Evolutionary conservation across 2,797 vertebrate genomes (phyloP).

Genomic region (Leptodactylus fallax): DNA sequence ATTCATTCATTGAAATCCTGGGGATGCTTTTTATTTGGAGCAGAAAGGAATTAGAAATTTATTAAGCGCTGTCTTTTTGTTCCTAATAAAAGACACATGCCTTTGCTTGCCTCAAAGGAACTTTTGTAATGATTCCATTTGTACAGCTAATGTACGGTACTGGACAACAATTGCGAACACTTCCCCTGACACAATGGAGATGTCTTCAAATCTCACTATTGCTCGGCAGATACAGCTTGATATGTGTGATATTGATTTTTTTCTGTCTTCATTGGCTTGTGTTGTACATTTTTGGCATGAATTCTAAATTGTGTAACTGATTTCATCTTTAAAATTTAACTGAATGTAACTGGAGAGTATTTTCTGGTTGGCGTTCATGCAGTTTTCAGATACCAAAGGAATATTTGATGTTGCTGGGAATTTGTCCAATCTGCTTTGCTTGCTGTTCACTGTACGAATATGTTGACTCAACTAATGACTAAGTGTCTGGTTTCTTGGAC

Average conservation of each 20-base stretch:
- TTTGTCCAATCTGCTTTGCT: conserved; percentile 62
- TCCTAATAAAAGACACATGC: conserved; percentile 45
- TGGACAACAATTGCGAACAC: conserved; percentile 58
- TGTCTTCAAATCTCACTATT: conserved; percentile 48
- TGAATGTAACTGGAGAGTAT: conserved; percentile 61
- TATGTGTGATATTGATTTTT: conserved; percentile 54
- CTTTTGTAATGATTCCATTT: conserved; percentile 59
- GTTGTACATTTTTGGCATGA: conserved; percentile 55
- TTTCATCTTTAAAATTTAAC: conserved; percentile 63
- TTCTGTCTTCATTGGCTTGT: conserved; percentile 20
- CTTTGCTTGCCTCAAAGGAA: conserved; percentile 56
- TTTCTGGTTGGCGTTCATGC: conserved; percentile 57
- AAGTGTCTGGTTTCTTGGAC: conserved; percentile 61
- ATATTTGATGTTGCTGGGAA: conserved; percentile 64
- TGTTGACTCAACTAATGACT: conserved; percentile 64
- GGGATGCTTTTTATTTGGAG: conserved; percentile 12
- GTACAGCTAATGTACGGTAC: conserved; percentile 49
- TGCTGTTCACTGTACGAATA: conserved; percentile 58
- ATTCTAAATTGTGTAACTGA: conserved; percentile 58
- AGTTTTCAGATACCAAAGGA: conserved; percentile 62
- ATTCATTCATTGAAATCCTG: conserved; percentile 13
- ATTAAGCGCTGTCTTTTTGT: conserved; percentile 37
- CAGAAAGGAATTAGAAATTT: conserved; percentile 22
- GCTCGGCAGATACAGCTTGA: conserved; percentile 51
- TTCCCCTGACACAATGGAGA: conserved; percentile 58